phyloP scores from a whole-genome alignment of 2,113 vertebrate species.

The Balaenoptera acutorostrata region DNA sequence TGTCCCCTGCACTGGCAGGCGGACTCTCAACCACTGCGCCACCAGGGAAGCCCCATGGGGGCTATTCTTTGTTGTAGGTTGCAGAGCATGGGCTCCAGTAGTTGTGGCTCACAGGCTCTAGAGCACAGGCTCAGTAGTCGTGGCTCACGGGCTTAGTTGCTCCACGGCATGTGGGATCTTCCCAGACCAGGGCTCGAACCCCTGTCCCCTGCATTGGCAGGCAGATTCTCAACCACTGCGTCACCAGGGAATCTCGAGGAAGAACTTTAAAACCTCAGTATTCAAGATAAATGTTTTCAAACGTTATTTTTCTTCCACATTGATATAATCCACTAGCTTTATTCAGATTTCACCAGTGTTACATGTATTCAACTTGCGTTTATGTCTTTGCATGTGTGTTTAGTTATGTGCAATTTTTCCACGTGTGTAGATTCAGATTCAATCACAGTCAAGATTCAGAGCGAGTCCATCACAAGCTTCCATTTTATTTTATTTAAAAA shows the following conservation, averaged over 20 bases:
- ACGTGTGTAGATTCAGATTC: background rate
- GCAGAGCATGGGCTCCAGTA: no score
- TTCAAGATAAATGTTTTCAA: background rate
- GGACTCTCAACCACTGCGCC: no score
- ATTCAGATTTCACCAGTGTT: background rate
- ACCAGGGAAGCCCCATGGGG: no score
- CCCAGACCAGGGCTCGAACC: no score
- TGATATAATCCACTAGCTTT: background rate
- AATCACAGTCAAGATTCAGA: background rate
- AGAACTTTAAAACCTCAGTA: background rate
- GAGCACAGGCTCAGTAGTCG: no score
- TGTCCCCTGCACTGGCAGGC: no score
- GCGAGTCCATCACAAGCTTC: background rate
- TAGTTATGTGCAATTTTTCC: background rate
- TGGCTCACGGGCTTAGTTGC: no score
- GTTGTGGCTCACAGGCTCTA: no score
- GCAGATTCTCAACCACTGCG: no score
- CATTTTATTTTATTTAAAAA: background rate
- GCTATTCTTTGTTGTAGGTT: no score
- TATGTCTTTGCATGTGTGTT: background rate
- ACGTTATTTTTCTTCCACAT: background rate
- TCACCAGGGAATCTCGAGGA: background rate
- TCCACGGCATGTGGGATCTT: no score
- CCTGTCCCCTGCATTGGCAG: no score
- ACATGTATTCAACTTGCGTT: background rate